Evolutionary conservation across 2,797 vertebrate genomes (phyloP), one percentile per base, ranked within the genome.

Genomic region (Xenentodon cancila): DNA sequence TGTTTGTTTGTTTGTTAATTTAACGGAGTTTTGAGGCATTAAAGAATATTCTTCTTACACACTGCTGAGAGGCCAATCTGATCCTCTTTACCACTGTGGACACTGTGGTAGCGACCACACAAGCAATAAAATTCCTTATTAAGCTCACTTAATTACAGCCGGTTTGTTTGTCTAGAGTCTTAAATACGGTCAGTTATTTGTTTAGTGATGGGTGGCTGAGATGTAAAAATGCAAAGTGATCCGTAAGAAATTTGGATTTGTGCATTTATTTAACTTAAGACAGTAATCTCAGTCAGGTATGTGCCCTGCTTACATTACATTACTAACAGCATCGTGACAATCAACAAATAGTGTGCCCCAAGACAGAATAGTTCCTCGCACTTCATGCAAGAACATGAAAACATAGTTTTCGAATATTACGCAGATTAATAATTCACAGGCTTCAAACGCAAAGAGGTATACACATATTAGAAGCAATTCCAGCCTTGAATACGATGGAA

Each of bases 201-300:
- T 64, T 46, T 67, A 53, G 15, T 40, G 20, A 52, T 77, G 63
- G 60, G 56, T 74, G 56, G 27, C 59, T 52, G 20, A 56, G 45
- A 59, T 19, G 19, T 17, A 42, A 44, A 65, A 69, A 56, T 6
- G n/a, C 32, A 30, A 11, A 49, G 11, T 22, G 13, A 59, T 7
- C 37, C 13, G 2, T 37, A 37, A 37, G 34, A 37, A 37, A 43
- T 6, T 1, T 7, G 48, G 46, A 72, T 58, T 40, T 58, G 5
- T 3, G 7, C 6, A 53, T 84, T 76, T 81, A 70, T 75, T 75
- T 67, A 42, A 13, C 47, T 77, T 80, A 53, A 11, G 56, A 37
- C 5, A 46, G 59, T 53, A 85, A 82, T 85, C 48, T 73, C 43
- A 53, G 27, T 34, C 47, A 22, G 25, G 20, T 71, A 15, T 58